A percentile compares a stretch with the other conserved stretches of the same genome.
phyloP scores from a whole-genome alignment of 2,113 vertebrate species.

The Microtus pennsylvanicus region DNA sequence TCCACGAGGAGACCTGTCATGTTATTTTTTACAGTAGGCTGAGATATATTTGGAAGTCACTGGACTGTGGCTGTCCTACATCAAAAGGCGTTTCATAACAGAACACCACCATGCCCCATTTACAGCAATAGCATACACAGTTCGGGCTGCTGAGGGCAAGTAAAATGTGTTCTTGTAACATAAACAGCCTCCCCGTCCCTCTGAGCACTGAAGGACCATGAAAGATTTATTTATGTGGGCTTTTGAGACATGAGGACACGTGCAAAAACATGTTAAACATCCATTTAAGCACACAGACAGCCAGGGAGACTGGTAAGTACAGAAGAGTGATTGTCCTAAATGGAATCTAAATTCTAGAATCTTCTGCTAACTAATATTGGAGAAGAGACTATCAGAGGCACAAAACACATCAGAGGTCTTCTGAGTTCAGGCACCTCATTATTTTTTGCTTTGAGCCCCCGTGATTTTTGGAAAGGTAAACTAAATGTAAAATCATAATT shows the following conservation, averaged over 20 bases:
- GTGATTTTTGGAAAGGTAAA: neutral
- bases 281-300: neutral
- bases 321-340: neutral
- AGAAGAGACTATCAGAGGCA: neutral
- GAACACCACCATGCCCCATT: slow-evolving; percentile 83
- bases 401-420: neutral
- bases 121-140: slow-evolving; percentile 83
- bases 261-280: slow-evolving; percentile 56
- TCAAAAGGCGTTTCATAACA: slow-evolving; percentile 86
- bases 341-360: slow-evolving; percentile 30
- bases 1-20: slow-evolving; percentile 77
- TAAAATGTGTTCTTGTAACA: slow-evolving; percentile 82
- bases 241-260: slow-evolving; percentile 62
- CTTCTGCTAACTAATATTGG: neutral
- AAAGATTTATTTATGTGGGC: slow-evolving; percentile 68
- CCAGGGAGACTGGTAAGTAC: neutral
- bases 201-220: slow-evolving; percentile 69
- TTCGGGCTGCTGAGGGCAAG: slow-evolving; percentile 80
- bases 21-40: slow-evolving; percentile 81
- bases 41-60: slow-evolving; percentile 85
- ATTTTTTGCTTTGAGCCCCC: neutral
- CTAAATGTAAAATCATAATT: neutral
- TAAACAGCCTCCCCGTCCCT: slow-evolving; percentile 74
- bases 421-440: neutral
- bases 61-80: slow-evolving; percentile 78